Base-by-base conservation (phyloP, 2,113 vertebrate genomes). In the Actinemys pallida region DNA sequence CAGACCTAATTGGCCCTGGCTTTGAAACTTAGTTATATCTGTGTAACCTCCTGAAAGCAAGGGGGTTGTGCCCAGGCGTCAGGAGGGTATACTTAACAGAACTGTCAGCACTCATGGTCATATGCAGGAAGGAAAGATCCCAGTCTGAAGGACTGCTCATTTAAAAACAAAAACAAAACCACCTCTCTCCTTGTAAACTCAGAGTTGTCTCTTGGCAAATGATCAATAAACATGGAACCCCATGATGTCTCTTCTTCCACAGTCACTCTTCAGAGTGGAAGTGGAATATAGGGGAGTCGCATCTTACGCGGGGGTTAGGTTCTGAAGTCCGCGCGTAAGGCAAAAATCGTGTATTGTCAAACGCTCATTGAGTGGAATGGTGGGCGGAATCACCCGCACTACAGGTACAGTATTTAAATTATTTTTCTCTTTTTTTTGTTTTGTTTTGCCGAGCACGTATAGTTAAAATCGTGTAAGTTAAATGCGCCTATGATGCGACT, bases 121-220 rank as follows among this genome's bases (percentile, higher is more conserved):
- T 17, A 79, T 39, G 53, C 0, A 1, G 31, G 17, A 90, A 3
- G 25, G 35, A 42, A 65, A 50, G n/a, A 31, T 78, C n/a, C 35
- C 0, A 0, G 62, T 54, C 31, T 19, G 76, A 81, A 49, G 57
- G 82, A 78, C 8, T 56, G 72, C 35, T 0, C 0, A 7, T 50
- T 86, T 47, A 3, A 53, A 47, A 0, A 65, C 17, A 62, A 13
- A 31, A 31, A 59, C 57, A 35, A 35, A 4, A 9, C 4, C 20
- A 6, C 54, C 72, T 54, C 49, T 50, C 1, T 75, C 57, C 27
- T 24, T 39, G 2, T 47, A 52, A 90, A 53, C 25, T 9, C 10
- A 20, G 10, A 49, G 4, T 0, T 1, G 39, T 54, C n/a, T 56
- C 52, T 78, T 39, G 35, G 65, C 6, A 69, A 9, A 17, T 69